Evolutionary conservation across 2,797 vertebrate species (phyloP), one percentile per base, ranked within the genome.

Genomic region (Hypotaenidia okinawae): DNA sequence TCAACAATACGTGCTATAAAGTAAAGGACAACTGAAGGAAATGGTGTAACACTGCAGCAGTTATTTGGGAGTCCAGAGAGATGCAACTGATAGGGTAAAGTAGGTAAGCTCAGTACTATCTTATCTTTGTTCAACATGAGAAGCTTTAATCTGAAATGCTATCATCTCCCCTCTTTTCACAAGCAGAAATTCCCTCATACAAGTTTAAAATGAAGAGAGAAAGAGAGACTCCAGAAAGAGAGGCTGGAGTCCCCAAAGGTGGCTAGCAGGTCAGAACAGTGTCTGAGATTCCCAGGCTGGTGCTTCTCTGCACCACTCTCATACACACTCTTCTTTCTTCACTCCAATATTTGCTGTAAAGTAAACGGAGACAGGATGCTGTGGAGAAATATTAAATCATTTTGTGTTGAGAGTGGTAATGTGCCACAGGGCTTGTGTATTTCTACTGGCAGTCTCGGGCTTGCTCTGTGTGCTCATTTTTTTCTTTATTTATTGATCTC

Each of bases 401-500:
- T 87, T 94, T 68, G 11, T 91, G 41, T 74, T 47, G 64, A 70
- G 85, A 49, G 67, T 10, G 17, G 41, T 76, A 81, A 87, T 47
- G 68, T 80, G 84, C 87, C 84, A 92, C 76, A 72, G 84, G 87
- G 76, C 67, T 78, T 45, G 35, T 90, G 37, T 85, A 76, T 91
- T 95, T 93, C 74, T 84, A 70, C 73, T 63, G 70, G 70, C 63
- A 93, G 82, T 32, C 63, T 92, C 41, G 10, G 45, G 33, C 94
- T 96, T 94, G 39, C 55, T 90, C 76, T 54, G 10, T 70, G 74
- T 57, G 41, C 37, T 88, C 55, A 37, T 94, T 95, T 94, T 93
- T 90, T 83, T 91, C 58, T 91, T 74, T 94, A 90, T 93, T 87
- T 94, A 93, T 93, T 93, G 94, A 94, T 94, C 93, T 94, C n/a